These are phyloP conservation scores for Aphodius granarius DNA, from an alignment of 2,888 invertebrate species.

Conservation along the genomic window DNA sequence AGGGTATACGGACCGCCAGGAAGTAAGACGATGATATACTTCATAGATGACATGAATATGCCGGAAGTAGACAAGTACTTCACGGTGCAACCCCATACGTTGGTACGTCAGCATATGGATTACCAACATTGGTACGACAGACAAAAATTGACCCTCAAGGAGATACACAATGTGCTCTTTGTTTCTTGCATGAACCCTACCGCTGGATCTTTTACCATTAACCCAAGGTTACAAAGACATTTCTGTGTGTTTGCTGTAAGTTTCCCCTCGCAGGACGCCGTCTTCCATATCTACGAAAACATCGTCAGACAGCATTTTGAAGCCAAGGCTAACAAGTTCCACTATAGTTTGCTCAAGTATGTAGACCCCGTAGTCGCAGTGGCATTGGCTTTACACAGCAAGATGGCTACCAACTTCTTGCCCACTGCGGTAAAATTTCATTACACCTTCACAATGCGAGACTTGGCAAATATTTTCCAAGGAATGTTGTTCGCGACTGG, in stretches of 20 bases:
- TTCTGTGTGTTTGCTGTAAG: slow-evolving; percentile 87
- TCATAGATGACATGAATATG: slow-evolving; percentile 97
- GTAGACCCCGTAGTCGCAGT: slow-evolving; percentile 66
- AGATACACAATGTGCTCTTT: slow-evolving; percentile 92
- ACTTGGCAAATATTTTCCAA: slow-evolving; percentile 92
- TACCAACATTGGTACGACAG: slow-evolving; percentile 96
- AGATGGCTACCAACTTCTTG: slow-evolving; percentile 75
- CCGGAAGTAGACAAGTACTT: slow-evolving; percentile 94
- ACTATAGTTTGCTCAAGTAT: slow-evolving; percentile 60
- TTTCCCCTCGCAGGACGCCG: slow-evolving; percentile 81
- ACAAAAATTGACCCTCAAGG: slow-evolving; percentile 80
- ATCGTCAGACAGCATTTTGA: slow-evolving; percentile 78
- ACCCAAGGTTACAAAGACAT: slow-evolving; percentile 85
- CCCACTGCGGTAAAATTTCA: slow-evolving; percentile 96
- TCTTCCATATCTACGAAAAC: slow-evolving; percentile 80
- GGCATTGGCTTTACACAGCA: slow-evolving; percentile 76
- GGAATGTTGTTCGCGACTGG: slow-evolving; percentile 84
- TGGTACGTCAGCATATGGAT: slow-evolving; percentile 90
- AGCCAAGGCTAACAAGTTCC: slow-evolving; percentile 69
- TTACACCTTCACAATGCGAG: slow-evolving; percentile 90
- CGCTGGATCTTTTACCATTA: slow-evolving; percentile 92
- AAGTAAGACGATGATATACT: slow-evolving; percentile 89
- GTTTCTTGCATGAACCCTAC: slow-evolving; percentile 97
- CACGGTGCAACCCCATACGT: slow-evolving; percentile 93
- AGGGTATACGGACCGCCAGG: slow-evolving; percentile 92